A percentile compares a stretch with the other conserved stretches of the same genome.
Conservation (phyloP, 1,140 invertebrate genomes). For the Drosophila ogumai region DNA sequence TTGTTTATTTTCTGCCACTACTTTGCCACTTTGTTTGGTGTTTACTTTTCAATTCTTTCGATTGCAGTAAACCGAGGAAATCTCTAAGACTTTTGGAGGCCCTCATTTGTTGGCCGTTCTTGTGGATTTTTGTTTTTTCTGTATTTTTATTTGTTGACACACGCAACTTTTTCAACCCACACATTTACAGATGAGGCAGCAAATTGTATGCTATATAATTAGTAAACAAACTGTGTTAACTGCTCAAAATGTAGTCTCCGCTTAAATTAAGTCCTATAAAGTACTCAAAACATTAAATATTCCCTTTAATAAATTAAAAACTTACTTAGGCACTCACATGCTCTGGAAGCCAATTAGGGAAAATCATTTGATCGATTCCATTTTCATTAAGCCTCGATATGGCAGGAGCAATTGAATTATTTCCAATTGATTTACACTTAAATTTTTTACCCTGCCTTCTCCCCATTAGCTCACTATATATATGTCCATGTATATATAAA, state of each 20-base stretch:
- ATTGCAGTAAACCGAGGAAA: constrained; percentile 6
- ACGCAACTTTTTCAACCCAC: constrained; percentile 40
- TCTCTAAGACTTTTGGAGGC: constrained; percentile 3
- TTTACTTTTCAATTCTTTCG: constrained; percentile 38
- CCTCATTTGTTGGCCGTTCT: background rate
- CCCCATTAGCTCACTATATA: constrained; percentile 11
- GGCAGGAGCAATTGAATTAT: constrained; percentile 19
- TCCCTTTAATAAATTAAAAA: constrained; percentile 6
- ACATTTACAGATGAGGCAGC: constrained; percentile 35
- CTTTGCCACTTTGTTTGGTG: constrained; percentile 32
- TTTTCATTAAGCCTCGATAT: constrained; percentile 9
- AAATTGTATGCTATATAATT: constrained; percentile 19
- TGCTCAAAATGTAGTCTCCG: too few species aligned
- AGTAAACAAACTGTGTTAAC: constrained; percentile 15
- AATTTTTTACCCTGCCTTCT: constrained; percentile 3
- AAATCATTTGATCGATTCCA: constrained; percentile 22
- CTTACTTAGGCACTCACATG: background rate
- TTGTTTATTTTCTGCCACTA: constrained; percentile 15
- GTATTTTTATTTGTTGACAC: constrained; percentile 39
- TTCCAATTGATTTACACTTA: constrained; percentile 45
- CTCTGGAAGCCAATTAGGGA: constrained; percentile 9
- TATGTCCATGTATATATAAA: background rate
- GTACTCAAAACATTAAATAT: background rate
- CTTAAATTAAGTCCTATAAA: background rate
- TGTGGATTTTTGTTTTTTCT: background rate